Evolutionary conservation across 2,113 vertebrate species (phyloP), one percentile per base, ranked within the genome.

Genomic region (Eonycteris spelaea): DNA sequence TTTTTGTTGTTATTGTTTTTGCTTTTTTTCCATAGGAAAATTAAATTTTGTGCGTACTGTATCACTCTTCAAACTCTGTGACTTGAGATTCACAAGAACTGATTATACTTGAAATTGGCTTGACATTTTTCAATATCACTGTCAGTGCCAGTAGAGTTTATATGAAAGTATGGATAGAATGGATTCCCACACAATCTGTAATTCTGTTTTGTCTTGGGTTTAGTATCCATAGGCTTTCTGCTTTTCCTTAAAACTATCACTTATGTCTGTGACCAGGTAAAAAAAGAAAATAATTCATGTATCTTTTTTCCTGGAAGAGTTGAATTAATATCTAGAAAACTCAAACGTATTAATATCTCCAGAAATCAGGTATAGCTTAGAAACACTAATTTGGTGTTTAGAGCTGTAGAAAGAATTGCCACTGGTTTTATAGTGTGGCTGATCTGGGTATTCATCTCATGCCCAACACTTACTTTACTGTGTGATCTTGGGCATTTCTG

Each of bases 301-400:
- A 7, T 80, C 61, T 86, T 61, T 92, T 82, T 74, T 13, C 35
- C 73, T 90, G 75, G n/a, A 92, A 84, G n/a, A 93, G 28, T 45
- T 85, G 86, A 96, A 84, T 91, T 96, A 79, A 35, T 89, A 65
- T 86, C 57, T 94, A 55, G 83, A 92, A 80, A 96, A 92, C 28
- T 1, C 12, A 83, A 84, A 83, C 75, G 16, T 93, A 89, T 57
- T 68, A 38, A 55, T 87, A 87, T 51, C 40, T 88, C 90, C n/a
- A 43, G 59, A 93, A 87, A 84, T n/a, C 30, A 51, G n/a, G 3
- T 22, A 74, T 97, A 48, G 51, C 1, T 35, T 86, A 86, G 75
- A 91, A 43, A 53, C 67, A 14, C 19, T 93, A 82, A 26, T 57
- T 89, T 94, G 13, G 16, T 95, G 16, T 83, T 96, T 90, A 87